Base-by-base conservation (phyloP, 2,888 invertebrate genomes). In the Leptodirus hochenwartii region DNA sequence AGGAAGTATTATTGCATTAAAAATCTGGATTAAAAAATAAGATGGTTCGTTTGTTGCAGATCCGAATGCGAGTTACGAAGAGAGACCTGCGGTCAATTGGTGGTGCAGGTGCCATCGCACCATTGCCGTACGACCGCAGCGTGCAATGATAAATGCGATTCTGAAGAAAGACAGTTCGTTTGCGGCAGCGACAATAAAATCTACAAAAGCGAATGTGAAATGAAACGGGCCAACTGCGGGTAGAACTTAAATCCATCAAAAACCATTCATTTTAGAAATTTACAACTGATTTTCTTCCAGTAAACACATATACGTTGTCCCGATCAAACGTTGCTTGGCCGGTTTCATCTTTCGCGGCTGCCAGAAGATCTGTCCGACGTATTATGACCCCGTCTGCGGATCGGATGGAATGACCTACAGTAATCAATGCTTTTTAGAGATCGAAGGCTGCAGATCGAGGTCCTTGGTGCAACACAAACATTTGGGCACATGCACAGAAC, bases 351-450 rank as follows among this genome's bases (percentile, higher is more conserved):
- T 84, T 58, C 69, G 75, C 25, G 87, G 87, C 27, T 88, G 87
- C 46, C 79, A 80, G 27, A 71, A 77, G 44, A 84, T 87, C 41
- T 87, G 87, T 45, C 77, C 85, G 5, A 66, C 78, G 0, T 79
- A 80, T 43, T 87, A 75, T 58, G 84, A 88, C 47, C 87, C 88
- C 0, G 82, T 90, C 4, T 91, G 91, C 52, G 91, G 87, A n/a
- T 80, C 79, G 2, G 90, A 91, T 49, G 70, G 71, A 35, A 82
- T 78, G 64, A 90, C 90, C 0, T 91, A 91, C 65, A 81, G 87
- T 47, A 91, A 91, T 58, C 77, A 77, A 42, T 91, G 91, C 54
- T 82, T 88, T 64, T 59, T 91, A 44, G 78, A 82, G 49, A 79
- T 87, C 57, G 88, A 90, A 56, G 87, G 84, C 45, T 91, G 87